Evolutionary conservation across 1,140 invertebrate species (phyloP), one percentile per base, ranked within the genome.

Genomic region (Lysiphlebus fabarum): DNA sequence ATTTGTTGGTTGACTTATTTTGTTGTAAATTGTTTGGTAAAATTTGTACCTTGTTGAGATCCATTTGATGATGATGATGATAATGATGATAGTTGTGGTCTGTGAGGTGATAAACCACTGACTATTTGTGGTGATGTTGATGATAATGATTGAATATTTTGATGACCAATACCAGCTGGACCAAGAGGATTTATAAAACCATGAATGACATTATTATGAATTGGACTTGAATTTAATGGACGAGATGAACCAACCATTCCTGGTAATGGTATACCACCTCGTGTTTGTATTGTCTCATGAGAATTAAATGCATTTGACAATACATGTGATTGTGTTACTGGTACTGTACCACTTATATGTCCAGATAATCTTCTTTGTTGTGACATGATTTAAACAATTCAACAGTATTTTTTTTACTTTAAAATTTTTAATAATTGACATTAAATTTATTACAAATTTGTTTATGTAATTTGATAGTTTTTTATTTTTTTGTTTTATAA

Each of bases 121-220:
- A 51, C 14, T 34, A 47, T 49, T 34, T 42, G 43, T 11, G 38
- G 26, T n/a, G 60, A 66, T 60, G 42, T 66, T 61, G 14, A 62
- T n/a, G 60, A 66, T 60, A 40, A 67, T 61, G 14, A 62, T 49
- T 48, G 63, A 55, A 49, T 59, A 17, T 53, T 38, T 51, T 40
- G 38, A 57, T 71, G 72, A 60, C 65, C 67, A 53, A 70, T 65
- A 57, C 68, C 67, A 54, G 65, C 62, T 12, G 73, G 73, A n/a
- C 71, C 74, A 45, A 76, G 68, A 26, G 74, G 74, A 66, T 77
- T 77, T 61, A 76, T 67, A 59, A 75, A 76, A 47, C 74, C 73
- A 53, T 76, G 74, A 57, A 69, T 69, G n/a, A 70, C 62, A 65
- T 70, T 73, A 45, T 65, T 65, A 47, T 69, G 67, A 59, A 70